Evolutionary conservation across 2,888 invertebrate species (phyloP).

Genomic region (Tetragnatha montana): DNA sequence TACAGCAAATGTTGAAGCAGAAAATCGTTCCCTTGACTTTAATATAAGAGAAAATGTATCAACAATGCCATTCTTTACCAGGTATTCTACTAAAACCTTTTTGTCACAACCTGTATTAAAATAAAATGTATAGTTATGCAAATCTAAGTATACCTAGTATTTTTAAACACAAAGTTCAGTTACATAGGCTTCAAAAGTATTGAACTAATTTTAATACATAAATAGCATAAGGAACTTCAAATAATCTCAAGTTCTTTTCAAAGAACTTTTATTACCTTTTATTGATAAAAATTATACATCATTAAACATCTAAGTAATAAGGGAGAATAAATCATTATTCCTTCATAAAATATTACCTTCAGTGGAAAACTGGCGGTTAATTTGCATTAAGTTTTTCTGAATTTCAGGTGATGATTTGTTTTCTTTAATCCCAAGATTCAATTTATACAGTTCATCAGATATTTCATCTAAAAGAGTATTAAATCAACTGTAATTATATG

Average conservation of each 20-base stretch:
- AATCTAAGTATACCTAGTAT: neutral
- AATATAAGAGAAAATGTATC: constrained; percentile 52
- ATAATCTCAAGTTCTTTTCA: neutral
- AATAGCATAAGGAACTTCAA: neutral
- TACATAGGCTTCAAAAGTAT: neutral
- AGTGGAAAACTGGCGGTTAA: constrained; percentile 48
- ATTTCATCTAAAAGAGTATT: constrained; percentile 40
- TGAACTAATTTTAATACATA: neutral
- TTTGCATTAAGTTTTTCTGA: constrained; percentile 41
- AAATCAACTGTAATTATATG: neutral
- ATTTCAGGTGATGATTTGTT: constrained; percentile 60
- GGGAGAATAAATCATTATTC: no score
- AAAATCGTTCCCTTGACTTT: constrained; percentile 48
- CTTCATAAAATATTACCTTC: constrained; percentile 38
- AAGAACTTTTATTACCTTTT: neutral
- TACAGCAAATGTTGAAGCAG: constrained; percentile 60
- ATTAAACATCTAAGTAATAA: no score
- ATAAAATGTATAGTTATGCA: neutral
- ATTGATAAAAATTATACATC: neutral
- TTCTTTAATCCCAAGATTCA: constrained; percentile 54
- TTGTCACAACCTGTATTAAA: constrained; percentile 45
- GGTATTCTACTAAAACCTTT: constrained; percentile 43
- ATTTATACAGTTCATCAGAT: constrained; percentile 38
- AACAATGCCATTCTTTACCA: constrained; percentile 57
- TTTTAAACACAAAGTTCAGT: neutral